Conservation (phyloP, 2,113 vertebrate genomes). For the Morone saxatilis region DNA sequence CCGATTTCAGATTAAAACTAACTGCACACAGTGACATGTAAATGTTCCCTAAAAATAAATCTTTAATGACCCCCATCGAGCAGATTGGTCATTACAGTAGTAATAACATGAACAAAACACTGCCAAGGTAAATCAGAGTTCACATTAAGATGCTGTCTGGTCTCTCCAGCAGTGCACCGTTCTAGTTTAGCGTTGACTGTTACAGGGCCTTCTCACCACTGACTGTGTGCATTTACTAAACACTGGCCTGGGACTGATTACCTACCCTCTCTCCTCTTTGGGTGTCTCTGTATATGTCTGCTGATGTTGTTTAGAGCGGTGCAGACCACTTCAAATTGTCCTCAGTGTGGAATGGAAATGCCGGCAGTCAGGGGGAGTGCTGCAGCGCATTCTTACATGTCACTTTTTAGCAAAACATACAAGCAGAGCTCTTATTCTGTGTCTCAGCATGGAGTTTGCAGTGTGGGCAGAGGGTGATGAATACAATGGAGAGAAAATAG, state of each 20-base stretch:
- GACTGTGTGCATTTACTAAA: constrained; percentile 77
- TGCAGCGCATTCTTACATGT: constrained; percentile 76
- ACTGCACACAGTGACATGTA: not conserved
- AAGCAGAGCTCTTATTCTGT: constrained; percentile 68
- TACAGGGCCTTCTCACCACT: constrained; percentile 59
- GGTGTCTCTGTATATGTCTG: constrained; percentile 74
- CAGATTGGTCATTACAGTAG: not conserved
- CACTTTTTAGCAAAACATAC: constrained; percentile 77
- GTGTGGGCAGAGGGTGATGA: constrained; percentile 82
- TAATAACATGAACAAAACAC: not conserved
- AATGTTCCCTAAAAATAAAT: constrained; percentile 9
- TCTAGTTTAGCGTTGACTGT: constrained; percentile 22
- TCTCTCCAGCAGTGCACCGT: constrained; percentile 10
- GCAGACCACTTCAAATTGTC: constrained; percentile 69
- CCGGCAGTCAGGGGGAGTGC: constrained; percentile 50
- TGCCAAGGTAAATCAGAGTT: not conserved
- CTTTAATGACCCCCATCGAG: not conserved
- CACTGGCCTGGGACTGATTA: constrained; percentile 79
- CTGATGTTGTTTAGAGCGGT: constrained; percentile 71
- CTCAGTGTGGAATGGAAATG: constrained; percentile 73
- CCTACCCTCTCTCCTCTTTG: constrained; percentile 41
- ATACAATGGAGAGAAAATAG: constrained; percentile 78
- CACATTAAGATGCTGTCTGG: constrained; percentile 17
- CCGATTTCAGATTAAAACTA: not conserved
- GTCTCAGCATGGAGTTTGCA: constrained; percentile 74